Evolutionary conservation across 2,113 vertebrate species (phyloP), one percentile per base, ranked within the genome.

Genomic region (Theristicus caerulescens): DNA sequence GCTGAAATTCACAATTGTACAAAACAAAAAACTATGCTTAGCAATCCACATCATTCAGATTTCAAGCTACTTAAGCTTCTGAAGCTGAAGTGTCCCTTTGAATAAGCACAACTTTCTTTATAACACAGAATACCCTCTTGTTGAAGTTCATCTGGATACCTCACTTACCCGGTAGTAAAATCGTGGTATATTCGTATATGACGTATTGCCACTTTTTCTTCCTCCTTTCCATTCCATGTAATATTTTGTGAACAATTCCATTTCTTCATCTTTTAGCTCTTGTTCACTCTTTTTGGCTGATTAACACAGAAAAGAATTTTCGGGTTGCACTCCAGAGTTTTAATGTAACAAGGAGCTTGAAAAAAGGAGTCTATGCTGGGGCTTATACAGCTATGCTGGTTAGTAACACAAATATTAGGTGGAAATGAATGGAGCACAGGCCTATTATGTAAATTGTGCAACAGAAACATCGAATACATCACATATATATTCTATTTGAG

Each of bases 131-230:
- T 0, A 62, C 11, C 11, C 25, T 82, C 25, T 46, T 64, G 13
- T 10, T 51, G 25, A 17, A 69, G 26, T 16, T 79, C 16, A 77
- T 22, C 49, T 29, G 40, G 66, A 64, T 49, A 32, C 34, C 65
- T 10, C 54, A 94, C 98, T 98, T 98, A 99, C 99, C 98, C 98
- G 98, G 91, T 99, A 99, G 96, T 99, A 99, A 98, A 99, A 99
- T 8, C 99, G 98, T 17, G 99, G 99, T 95, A 99, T 99, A 83
- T 98, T 98, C 20, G 94, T 98, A 70, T 99, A 99, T 3, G 99
- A 99, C 7, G 95, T 54, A 78, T 97, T 98, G 88, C 92, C 93
- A 34, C 86, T 96, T 96, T 98, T 98, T 84, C 97, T 97, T 76
- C 98, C 99, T 95, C 98, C 99, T 97, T 98, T 99, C 99, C 99